Evolutionary conservation across 2,113 vertebrate genomes (phyloP), one percentile per base, ranked within the genome.

Genomic region (Tetrax tetrax): DNA sequence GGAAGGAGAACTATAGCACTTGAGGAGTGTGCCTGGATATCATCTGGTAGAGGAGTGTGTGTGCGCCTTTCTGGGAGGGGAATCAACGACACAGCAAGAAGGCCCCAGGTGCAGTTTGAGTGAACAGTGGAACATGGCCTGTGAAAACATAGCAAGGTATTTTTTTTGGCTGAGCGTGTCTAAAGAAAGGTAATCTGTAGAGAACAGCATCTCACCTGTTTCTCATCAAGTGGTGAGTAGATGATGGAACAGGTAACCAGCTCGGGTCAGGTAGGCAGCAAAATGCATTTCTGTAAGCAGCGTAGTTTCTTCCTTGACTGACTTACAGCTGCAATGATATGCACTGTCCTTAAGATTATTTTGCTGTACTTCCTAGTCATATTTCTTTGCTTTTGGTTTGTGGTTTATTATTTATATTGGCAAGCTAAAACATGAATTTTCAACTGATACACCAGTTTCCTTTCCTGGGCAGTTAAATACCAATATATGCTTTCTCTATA

Each of bases 141-240:
- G 0, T 59, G 79, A 70, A 68, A 75, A 41, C 1, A 0, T 5
- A 38, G 50, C 20, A n/a, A 38, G 29, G 31, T 20, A 2, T 41
- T 78, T 75, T 78, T 41, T 83, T 25, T 57, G 17, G 3, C 70
- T 41, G n/a, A 75, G 28, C 12, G 0, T 50, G 33, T 15, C 48
- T 76, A 19, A 71, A 88, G 47, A 59, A 29, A 61, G 51, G 11
- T 27, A 38, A 57, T 50, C 14, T 92, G 28, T 61, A 79, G 56
- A 75, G 29, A 75, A 69, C 28, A 57, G 9, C 37, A 19, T 70
- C 54, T 92, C 8, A 3, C 31, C 23, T 78, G 2, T 35, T 85
- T 69, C 37, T 71, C 0, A 2, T 70, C 12, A 8, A 23, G 37
- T 25, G n/a, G 9, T 35, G 43, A 35, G 47, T 54, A 53, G 35